Evolutionary conservation across 2,888 invertebrate genomes (phyloP), one percentile per base, ranked within the genome.

Genomic region (Drosophila rellima): DNA sequence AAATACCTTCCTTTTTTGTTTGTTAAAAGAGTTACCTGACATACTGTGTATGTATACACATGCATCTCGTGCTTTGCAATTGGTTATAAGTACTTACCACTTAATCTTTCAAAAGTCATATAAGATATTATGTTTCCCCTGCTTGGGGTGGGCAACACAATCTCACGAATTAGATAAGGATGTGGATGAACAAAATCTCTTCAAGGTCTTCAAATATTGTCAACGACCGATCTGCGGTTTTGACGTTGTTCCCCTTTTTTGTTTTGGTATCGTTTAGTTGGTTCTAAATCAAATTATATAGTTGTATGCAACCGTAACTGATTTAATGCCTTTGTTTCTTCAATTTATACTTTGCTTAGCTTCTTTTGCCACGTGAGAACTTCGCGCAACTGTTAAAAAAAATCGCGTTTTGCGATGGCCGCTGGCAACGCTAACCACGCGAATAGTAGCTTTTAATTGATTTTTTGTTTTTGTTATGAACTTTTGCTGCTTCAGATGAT

Each of bases 91-190:
- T 71, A 94, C 95, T 95, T 93, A 97, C 97, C 97, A 96, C 95
- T 96, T 95, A 95, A 95, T 95, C 95, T 96, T 96, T 95, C 96
- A 97, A 97, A 97, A 97, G 97, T 97, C 97, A 97, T 97, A 97
- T 97, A 97, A 97, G 96, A 96, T 90, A 90, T 90, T 91, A 82
- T 91, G 87, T 90, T 80, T 92, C 90, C 91, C 92, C 91, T 90
- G 89, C 90, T 89, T 91, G 91, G 92, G 92, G 89, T 91, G 91
- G 85, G 87, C 86, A 87, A 88, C 86, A 74, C 80, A 81, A 82
- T 86, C 88, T 90, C 90, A 86, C 88, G 89, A 91, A 91, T 90
- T 75, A 78, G 70, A 73, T 70, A 69, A 87, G 60, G 59, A 72
- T 81, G 48, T 48, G 40, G 59, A 64, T 74, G 51, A 60, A 64